Evolutionary conservation across 2,888 invertebrate species (phyloP).

Genomic region (Limnephilus auricula): DNA sequence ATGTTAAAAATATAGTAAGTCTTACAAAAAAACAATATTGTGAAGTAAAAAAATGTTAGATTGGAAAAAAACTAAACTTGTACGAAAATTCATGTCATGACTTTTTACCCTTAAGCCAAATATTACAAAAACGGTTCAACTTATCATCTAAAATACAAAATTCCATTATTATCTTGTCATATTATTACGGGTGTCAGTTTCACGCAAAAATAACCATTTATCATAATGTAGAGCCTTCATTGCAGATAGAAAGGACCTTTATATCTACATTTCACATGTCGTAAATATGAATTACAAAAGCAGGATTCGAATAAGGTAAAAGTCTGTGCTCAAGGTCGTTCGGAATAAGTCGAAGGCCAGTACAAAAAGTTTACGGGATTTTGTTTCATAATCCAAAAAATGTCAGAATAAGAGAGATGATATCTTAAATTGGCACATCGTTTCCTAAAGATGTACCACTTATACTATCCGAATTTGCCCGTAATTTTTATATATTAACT

Average conservation of each 20-base stretch:
- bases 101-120: not conserved
- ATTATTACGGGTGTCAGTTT: not conserved
- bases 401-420: not conserved
- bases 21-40: not conserved
- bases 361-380: not conserved
- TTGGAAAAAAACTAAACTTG: no score
- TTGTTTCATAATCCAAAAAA: not conserved
- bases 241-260: not conserved
- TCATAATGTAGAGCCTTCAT: not conserved
- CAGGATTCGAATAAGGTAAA: not conserved
- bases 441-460: not conserved
- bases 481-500: no score
- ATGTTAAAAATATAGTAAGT: not conserved
- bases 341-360: not conserved
- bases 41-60: not conserved
- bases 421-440: not conserved
- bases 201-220: not conserved
- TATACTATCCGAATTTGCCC: not conserved
- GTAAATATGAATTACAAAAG: not conserved
- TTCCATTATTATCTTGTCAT: not conserved
- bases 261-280: not conserved
- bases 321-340: not conserved
- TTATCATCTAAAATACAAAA: constrained; percentile 2
- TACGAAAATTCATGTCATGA: not conserved
- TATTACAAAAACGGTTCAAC: not conserved